Evolutionary conservation across 2,888 invertebrate genomes (phyloP).

Genomic region (Oegoconia quadripuncta): DNA sequence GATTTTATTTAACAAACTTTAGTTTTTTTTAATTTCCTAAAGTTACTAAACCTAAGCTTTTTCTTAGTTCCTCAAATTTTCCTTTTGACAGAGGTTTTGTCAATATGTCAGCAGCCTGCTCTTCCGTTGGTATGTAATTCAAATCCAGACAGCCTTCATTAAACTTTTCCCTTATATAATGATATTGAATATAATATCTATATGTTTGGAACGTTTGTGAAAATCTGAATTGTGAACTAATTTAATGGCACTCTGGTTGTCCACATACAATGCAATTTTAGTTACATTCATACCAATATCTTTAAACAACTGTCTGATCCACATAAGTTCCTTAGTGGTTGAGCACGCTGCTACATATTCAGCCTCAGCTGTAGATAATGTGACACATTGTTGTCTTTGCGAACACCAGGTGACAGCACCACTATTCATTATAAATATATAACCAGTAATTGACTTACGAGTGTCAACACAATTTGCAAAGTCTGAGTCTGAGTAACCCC

Average conservation of each 20-base stretch:
- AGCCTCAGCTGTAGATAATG: conserved; percentile 7
- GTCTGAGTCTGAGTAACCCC: conserved; percentile 20
- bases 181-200: conserved; percentile 12
- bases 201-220: conserved; percentile 2
- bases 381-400: conserved; percentile 4
- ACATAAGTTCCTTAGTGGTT: conserved; percentile 4
- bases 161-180: no score
- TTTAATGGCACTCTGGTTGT: conserved; percentile 2
- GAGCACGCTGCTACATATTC: conserved; percentile 7
- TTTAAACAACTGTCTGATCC: neutral
- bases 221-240: neutral
- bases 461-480: conserved; percentile 18
- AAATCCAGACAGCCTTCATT: no score
- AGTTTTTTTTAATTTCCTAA: no score
- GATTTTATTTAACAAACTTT: no score
- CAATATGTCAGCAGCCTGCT: no score
- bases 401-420: conserved; percentile 6
- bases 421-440: conserved; percentile 1
- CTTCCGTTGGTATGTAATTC: no score
- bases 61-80: no score
- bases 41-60: no score
- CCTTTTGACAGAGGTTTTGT: no score
- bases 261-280: neutral
- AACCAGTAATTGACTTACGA: conserved; percentile 9
- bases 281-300: neutral